These are phyloP conservation scores for Cinclus cinclus DNA, from an alignment of 2,113 vertebrate genomes.

Conservation along the genomic window DNA sequence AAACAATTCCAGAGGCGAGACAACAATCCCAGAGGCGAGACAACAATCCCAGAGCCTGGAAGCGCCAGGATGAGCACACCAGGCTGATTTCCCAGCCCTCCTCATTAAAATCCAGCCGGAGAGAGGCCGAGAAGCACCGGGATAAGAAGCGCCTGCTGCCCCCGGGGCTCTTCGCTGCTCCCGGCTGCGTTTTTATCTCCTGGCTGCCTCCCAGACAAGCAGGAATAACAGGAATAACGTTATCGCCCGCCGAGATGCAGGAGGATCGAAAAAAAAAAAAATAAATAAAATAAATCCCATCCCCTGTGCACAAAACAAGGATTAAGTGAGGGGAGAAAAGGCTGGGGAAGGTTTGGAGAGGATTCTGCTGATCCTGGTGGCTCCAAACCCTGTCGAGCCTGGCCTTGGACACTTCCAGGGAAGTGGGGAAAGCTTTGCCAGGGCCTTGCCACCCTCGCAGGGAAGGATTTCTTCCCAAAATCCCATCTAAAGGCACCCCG, in stretches of 20 bases:
- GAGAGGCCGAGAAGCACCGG: not conserved
- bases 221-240: not conserved
- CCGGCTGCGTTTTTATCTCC: constrained; percentile 8
- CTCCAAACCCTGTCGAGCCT: not conserved
- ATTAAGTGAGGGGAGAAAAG: not conserved
- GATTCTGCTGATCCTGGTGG: not conserved
- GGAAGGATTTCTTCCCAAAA: not conserved
- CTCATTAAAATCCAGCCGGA: not conserved
- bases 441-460: accelerated
- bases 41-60: no score
- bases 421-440: not conserved
- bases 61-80: not conserved
- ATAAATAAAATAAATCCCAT: not conserved
- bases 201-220: not conserved
- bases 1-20: not conserved
- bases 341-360: not conserved
- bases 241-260: not conserved
- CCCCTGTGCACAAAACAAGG: not conserved
- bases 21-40: not conserved
- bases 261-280: not conserved
- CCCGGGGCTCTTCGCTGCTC: not conserved
- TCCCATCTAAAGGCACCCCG: not conserved
- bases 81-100: not conserved
- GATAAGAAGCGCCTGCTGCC: not conserved
- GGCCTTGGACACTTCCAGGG: not conserved